These are phyloP conservation scores for Acrocephalus kingi DNA, from an alignment of 2,113 vertebrate species.

Conservation along the genomic window DNA sequence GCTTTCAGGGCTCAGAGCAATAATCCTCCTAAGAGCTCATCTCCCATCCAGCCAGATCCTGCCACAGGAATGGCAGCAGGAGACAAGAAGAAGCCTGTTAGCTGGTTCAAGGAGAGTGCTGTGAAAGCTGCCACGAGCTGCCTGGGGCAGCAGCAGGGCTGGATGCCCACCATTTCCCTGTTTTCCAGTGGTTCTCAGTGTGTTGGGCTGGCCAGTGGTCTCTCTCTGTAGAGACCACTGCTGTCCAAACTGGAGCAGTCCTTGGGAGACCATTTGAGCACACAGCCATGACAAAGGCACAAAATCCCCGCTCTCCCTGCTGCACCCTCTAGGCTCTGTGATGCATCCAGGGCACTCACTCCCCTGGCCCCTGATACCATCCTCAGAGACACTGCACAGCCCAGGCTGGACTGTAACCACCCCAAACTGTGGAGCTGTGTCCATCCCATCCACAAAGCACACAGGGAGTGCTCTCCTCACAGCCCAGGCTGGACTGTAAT, in stretches of 20 bases:
- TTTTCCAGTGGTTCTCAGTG: not conserved
- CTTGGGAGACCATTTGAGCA: accelerated
- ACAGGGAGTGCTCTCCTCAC: not conserved
- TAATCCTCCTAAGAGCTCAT: conserved; percentile 58
- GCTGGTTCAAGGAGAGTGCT: accelerated
- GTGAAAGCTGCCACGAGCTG: not conserved
- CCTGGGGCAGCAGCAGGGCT: not conserved
- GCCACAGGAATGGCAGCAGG: not conserved
- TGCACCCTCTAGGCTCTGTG: accelerated
- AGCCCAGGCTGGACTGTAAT: too few species aligned
- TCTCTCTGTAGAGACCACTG: not conserved
- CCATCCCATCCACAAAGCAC: too few species aligned
- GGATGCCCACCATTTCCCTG: not conserved
- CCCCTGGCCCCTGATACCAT: accelerated
- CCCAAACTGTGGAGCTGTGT: too few species aligned
- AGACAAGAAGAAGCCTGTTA: not conserved
- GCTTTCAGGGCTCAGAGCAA: not conserved
- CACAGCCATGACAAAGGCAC: accelerated
- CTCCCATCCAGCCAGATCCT: conserved; percentile 13
- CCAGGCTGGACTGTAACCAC: not conserved
- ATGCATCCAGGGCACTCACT: accelerated
- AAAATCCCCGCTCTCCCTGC: not conserved
- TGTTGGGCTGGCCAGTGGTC: not conserved
- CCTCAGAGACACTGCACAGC: not conserved
- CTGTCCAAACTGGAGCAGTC: not conserved